These are phyloP conservation scores for Pyralis farinalis DNA, from an alignment of 2,888 invertebrate species.

Conservation along the genomic window DNA sequence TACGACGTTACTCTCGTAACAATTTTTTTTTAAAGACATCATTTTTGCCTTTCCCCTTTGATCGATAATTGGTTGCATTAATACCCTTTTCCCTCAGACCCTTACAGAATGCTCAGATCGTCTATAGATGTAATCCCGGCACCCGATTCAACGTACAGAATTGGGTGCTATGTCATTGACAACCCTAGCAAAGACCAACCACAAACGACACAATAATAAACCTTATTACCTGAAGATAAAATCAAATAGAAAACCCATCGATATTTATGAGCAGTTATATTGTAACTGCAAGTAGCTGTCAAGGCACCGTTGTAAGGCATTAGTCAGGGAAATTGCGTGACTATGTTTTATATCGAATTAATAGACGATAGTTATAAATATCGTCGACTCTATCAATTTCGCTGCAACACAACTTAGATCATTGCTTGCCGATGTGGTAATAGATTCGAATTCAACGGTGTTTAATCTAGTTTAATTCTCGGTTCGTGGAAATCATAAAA, in stretches of 20 bases:
- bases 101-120: too few relatives aligned
- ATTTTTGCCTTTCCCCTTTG: too few relatives aligned
- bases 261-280: constrained; percentile 24
- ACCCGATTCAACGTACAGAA: too few relatives aligned
- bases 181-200: constrained; percentile 14
- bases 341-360: constrained; percentile 55
- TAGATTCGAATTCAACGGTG: constrained; percentile 11
- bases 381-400: constrained; percentile 31
- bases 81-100: too few relatives aligned
- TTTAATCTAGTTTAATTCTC: constrained; percentile 5
- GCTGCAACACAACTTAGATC: constrained; percentile 26
- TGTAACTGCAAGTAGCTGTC: constrained; percentile 61
- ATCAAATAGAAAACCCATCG: constrained; percentile 27
- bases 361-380: constrained; percentile 50
- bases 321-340: constrained; percentile 55
- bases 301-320: constrained; percentile 55
- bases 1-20: too few relatives aligned
- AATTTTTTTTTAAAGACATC: too few relatives aligned
- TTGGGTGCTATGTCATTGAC: too few relatives aligned
- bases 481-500: constrained; percentile 10
- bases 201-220: constrained; percentile 29
- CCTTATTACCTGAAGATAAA: constrained; percentile 31
- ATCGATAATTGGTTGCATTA: too few relatives aligned
- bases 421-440: constrained; percentile 20
- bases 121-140: too few relatives aligned